phyloP scores from a whole-genome alignment of 2,888 invertebrate genomes.

The Mamestra brassicae region DNA sequence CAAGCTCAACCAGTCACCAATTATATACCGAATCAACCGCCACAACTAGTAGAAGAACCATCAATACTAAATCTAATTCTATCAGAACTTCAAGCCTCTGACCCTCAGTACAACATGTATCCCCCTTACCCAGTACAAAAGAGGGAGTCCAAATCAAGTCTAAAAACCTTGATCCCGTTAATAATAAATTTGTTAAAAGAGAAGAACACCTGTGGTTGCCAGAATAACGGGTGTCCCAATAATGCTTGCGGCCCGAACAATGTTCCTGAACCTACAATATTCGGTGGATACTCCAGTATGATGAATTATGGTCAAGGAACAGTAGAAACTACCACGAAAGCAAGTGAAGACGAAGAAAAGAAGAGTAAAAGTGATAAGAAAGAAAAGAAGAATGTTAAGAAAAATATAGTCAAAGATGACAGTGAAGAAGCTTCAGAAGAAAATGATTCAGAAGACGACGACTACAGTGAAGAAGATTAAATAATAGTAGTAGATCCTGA shows the following conservation, averaged over 20 bases:
- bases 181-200: constrained; percentile 82
- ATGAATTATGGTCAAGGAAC: constrained; percentile 67
- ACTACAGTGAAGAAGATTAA: constrained; percentile 66
- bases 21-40: constrained; percentile 56
- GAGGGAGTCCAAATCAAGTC: constrained; percentile 72
- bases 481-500: neutral
- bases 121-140: constrained; percentile 58
- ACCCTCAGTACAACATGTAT: constrained; percentile 54
- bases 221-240: constrained; percentile 70
- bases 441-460: constrained; percentile 68
- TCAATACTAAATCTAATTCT: constrained; percentile 67
- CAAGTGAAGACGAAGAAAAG: constrained; percentile 21
- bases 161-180: constrained; percentile 82
- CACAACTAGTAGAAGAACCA: constrained; percentile 56
- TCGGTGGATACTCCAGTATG: constrained; percentile 74
- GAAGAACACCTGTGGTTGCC: constrained; percentile 73
- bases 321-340: constrained; percentile 11
- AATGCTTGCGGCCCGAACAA: constrained; percentile 46
- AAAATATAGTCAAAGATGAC: constrained; percentile 53
- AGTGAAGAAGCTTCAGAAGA: constrained; percentile 72
- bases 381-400: constrained; percentile 50
- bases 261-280: constrained; percentile 64
- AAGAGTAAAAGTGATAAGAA: constrained; percentile 39
- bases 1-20: constrained; percentile 65
- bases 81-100: constrained; percentile 63